Conservation (phyloP, 2,113 vertebrate genomes). For the Galeopterus variegatus region DNA sequence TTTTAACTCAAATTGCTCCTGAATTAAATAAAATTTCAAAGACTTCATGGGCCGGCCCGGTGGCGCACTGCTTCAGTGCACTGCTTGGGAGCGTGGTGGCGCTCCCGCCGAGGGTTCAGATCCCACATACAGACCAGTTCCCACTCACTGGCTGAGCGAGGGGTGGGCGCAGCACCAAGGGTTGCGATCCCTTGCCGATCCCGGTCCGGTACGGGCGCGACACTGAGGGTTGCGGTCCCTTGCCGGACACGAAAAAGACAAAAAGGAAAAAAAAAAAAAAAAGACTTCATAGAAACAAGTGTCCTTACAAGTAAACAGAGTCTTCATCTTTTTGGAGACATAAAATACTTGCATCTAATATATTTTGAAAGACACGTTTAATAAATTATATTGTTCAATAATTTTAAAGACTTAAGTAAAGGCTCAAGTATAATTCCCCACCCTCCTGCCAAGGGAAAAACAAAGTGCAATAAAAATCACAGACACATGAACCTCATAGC, state of each 20-base stretch:
- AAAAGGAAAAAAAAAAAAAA: too few relatives aligned
- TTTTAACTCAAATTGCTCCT: neutral
- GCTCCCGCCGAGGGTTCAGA: too few relatives aligned
- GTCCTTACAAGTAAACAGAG: neutral
- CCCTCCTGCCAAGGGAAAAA: neutral
- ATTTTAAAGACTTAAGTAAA: constrained; percentile 24
- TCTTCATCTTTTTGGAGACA: neutral
- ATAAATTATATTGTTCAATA: neutral
- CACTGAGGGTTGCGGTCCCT: too few relatives aligned
- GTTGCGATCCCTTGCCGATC: too few relatives aligned
- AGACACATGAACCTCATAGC: neutral
- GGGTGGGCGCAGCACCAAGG: too few relatives aligned
- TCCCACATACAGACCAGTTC: too few relatives aligned
- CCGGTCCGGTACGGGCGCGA: too few relatives aligned
- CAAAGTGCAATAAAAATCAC: neutral
- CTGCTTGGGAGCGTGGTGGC: too few relatives aligned
- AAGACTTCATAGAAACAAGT: neutral
- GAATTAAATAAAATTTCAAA: constrained; percentile 1
- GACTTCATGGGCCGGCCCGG: too few relatives aligned
- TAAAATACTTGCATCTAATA: neutral
- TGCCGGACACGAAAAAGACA: too few relatives aligned
- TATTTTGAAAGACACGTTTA: neutral
- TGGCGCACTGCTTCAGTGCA: too few relatives aligned
- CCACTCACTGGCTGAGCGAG: too few relatives aligned
- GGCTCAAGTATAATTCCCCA: neutral